A percentile compares a stretch with the other conserved stretches of the same genome.
phyloP scores from a whole-genome alignment of 2,797 vertebrate species.

The Falco biarmicus region DNA sequence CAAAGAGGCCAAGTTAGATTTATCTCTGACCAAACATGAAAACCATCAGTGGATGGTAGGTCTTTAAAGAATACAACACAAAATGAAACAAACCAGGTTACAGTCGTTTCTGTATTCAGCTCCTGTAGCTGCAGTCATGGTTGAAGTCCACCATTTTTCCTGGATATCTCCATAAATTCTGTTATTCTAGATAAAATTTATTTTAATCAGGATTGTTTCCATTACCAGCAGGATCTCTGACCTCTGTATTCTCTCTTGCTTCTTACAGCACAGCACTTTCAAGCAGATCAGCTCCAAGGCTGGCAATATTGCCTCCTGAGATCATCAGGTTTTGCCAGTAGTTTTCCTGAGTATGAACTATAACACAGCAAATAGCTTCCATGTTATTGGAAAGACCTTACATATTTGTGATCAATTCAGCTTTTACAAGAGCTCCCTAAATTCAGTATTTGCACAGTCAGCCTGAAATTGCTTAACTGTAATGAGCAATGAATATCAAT shows the following conservation, averaged over 20 bases:
- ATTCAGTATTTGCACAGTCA: slow-evolving; percentile 43
- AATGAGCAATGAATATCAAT: slow-evolving; percentile 50
- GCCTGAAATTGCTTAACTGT: slow-evolving; percentile 5
- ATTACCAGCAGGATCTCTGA: background rate
- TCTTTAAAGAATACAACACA: background rate
- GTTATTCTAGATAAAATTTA: background rate
- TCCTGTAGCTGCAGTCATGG: background rate
- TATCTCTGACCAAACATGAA: background rate
- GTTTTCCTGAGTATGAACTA: background rate
- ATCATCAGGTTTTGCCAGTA: background rate
- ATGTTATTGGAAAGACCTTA: background rate
- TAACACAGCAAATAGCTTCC: background rate
- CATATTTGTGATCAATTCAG: background rate
- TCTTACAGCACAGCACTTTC: background rate
- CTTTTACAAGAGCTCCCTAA: background rate
- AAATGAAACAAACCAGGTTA: background rate
- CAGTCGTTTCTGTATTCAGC: background rate
- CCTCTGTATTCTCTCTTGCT: background rate
- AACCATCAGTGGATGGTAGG: background rate
- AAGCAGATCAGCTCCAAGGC: background rate
- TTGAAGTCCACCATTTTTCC: background rate
- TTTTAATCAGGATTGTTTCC: background rate
- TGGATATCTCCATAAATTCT: background rate
- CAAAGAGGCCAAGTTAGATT: background rate
- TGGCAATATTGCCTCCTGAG: background rate